Conservation (phyloP, 92 coral and sea anemone genomes). For the Umimayanthus kanabou region DNA sequence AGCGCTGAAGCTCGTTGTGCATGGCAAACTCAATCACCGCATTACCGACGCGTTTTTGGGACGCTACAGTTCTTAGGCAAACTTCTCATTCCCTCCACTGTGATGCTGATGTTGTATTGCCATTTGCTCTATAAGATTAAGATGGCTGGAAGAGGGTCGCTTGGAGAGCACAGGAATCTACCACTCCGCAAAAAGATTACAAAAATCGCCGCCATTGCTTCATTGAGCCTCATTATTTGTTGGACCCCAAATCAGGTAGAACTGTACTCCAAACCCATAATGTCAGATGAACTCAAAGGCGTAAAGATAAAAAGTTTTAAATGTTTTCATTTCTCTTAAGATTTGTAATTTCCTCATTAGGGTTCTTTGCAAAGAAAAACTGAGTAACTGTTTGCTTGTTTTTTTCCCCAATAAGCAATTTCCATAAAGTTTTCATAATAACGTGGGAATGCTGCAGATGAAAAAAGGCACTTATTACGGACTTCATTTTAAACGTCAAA, state of each 20-base stretch:
- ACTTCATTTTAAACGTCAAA: too few species aligned
- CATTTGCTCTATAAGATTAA: conserved; percentile 54
- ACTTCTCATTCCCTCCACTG: conserved; percentile 47
- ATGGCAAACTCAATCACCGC: conserved; percentile 35
- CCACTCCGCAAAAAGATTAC: conserved; percentile 60
- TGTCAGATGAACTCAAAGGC: too few species aligned
- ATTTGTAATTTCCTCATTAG: too few species aligned
- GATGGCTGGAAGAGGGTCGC: neutral
- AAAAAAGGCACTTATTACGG: too few species aligned
- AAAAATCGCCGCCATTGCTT: conserved; percentile 59
- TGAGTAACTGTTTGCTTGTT: too few species aligned
- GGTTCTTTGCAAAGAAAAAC: too few species aligned
- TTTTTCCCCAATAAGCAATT: too few species aligned
- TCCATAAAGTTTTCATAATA: too few species aligned
- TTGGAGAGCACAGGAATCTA: conserved; percentile 37
- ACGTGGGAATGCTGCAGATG: too few species aligned
- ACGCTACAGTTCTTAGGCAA: conserved; percentile 54
- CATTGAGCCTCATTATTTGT: conserved; percentile 57
- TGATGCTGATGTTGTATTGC: conserved; percentile 55
- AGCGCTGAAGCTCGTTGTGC: conserved; percentile 21
- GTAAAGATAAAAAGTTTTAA: neutral
- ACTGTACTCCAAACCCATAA: neutral
- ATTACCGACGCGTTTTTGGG: conserved; percentile 37
- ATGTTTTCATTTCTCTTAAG: too few species aligned
- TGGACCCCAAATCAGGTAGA: conserved; percentile 61